These are phyloP conservation scores for Dioctria linearis DNA, from an alignment of 2,888 invertebrate genomes.

Conservation along the genomic window DNA sequence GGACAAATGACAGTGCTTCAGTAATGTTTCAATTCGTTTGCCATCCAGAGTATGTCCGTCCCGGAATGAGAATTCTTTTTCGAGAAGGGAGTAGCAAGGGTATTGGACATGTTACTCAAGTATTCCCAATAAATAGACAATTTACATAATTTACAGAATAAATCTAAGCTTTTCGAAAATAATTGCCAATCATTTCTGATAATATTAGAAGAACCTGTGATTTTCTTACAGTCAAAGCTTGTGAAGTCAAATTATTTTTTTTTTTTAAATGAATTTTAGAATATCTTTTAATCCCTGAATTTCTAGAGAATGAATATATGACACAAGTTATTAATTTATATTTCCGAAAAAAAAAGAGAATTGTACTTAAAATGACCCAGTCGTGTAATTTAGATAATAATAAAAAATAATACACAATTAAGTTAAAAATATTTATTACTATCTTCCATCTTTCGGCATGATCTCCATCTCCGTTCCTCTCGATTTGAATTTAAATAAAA, in stretches of 20 bases:
- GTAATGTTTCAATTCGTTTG: conserved; percentile 91
- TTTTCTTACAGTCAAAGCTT: conserved; percentile 27
- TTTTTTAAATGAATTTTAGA: conserved; percentile 1
- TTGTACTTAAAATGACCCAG: conserved; percentile 30
- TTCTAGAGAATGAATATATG: background rate
- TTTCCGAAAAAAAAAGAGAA: conserved; percentile 11
- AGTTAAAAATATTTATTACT: conserved; percentile 33
- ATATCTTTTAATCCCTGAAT: no score
- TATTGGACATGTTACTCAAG: conserved; percentile 86
- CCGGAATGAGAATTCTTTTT: conserved; percentile 85
- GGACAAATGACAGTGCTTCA: conserved; percentile 88
- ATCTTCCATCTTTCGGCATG: conserved; percentile 30
- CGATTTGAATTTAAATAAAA: conserved; percentile 86
- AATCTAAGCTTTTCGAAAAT: background rate
- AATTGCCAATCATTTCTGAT: background rate
- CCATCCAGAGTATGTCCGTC: conserved; percentile 89
- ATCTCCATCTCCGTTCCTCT: background rate
- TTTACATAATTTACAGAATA: conserved; percentile 35
- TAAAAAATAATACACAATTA: conserved; percentile 12
- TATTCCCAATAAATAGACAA: conserved; percentile 75
- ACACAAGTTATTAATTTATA: background rate
- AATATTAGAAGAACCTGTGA: conserved; percentile 16
- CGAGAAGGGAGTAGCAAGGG: conserved; percentile 90
- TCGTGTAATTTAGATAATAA: background rate
- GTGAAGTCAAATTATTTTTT: conserved; percentile 24